Conservation (phyloP, 2,797 vertebrate genomes). For the Rhinophrynus dorsalis region DNA sequence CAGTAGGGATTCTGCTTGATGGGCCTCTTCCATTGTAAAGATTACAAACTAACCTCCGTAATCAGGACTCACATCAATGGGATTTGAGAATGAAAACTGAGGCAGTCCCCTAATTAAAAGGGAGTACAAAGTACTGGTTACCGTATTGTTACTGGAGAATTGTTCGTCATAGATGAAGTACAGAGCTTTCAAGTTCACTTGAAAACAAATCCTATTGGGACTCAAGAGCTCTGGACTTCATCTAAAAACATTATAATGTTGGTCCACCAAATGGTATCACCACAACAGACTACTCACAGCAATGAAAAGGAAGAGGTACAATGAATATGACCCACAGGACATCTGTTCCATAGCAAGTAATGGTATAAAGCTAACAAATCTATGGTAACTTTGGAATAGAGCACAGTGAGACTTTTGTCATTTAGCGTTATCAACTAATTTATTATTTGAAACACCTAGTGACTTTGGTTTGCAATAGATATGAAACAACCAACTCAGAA, state of each 20-base stretch:
- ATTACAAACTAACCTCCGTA: neutral
- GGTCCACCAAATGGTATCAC: neutral
- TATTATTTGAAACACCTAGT: too few relatives aligned
- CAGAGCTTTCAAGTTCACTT: neutral
- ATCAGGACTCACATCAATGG: neutral
- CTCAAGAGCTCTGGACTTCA: neutral
- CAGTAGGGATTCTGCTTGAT: neutral
- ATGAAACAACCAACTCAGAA: too few relatives aligned
- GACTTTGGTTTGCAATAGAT: too few relatives aligned
- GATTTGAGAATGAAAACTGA: neutral
- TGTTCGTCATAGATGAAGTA: neutral
- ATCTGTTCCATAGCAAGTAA: too few relatives aligned
- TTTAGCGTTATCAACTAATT: too few relatives aligned
- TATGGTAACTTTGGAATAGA: too few relatives aligned
- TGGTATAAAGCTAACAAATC: too few relatives aligned
- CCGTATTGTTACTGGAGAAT: neutral
- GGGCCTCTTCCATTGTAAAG: neutral
- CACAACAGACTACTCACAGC: neutral
- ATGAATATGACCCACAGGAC: too few relatives aligned
- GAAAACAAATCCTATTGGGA: neutral
- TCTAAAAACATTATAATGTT: neutral
- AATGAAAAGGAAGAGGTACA: neutral
- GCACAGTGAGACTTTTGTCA: too few relatives aligned
- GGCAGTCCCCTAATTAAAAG: neutral
- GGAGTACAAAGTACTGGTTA: neutral